phyloP scores from a whole-genome alignment of 2,888 invertebrate genomes.

The Petrophora chlorosata region DNA sequence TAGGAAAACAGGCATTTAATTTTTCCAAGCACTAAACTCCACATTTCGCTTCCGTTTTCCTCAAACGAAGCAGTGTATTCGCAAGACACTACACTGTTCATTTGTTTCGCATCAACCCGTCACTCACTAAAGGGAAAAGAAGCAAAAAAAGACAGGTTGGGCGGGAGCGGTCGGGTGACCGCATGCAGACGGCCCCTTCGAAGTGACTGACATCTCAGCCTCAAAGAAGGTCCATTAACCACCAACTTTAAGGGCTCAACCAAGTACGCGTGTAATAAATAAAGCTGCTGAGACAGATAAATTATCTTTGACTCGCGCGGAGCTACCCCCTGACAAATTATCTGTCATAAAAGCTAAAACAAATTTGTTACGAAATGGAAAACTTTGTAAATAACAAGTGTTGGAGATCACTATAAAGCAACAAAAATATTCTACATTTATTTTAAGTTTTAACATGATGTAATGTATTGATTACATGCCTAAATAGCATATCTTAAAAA shows the following conservation, averaged over 20 bases:
- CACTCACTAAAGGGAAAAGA: conserved; percentile 52
- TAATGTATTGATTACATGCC: no score
- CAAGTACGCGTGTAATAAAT: conserved; percentile 79
- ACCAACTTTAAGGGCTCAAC: conserved; percentile 78
- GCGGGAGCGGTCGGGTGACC: conserved; percentile 50
- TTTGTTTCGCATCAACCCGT: conserved; percentile 66
- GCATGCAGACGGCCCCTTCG: conserved; percentile 46
- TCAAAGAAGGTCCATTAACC: conserved; percentile 78
- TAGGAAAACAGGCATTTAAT: background rate
- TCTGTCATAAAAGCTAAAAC: conserved; percentile 80
- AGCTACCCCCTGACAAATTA: conserved; percentile 78
- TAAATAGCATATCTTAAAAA: no score
- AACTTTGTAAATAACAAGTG: conserved; percentile 71
- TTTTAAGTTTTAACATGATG: no score
- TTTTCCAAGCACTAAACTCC: background rate
- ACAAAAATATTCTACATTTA: no score
- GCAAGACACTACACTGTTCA: conserved; percentile 51
- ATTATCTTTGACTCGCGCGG: conserved; percentile 81
- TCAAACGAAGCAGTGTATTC: conserved; percentile 29
- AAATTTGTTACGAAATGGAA: conserved; percentile 75
- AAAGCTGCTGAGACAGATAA: conserved; percentile 81
- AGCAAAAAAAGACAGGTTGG: conserved; percentile 52
- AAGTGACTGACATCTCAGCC: conserved; percentile 68
- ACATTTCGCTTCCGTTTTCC: conserved; percentile 2
- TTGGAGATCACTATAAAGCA: no score